Conservation (phyloP, 1,140 invertebrate genomes). For the Drosophila truncata region DNA sequence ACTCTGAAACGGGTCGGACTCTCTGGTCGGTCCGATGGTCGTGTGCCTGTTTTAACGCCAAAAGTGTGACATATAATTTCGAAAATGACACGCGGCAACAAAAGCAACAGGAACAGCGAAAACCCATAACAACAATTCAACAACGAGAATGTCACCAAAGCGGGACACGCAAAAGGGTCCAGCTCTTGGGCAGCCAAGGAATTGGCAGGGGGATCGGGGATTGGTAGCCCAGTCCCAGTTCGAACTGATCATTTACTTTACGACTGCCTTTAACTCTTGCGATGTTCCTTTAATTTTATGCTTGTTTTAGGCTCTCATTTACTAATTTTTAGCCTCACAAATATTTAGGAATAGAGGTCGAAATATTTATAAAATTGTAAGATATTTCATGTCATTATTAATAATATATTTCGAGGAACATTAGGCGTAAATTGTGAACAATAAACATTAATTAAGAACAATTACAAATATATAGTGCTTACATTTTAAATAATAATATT, state of each 20-base stretch:
- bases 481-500: no score
- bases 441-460: not conserved
- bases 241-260: constrained; percentile 73
- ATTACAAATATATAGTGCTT: not conserved
- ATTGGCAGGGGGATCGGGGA: not conserved
- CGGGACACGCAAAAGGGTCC: constrained; percentile 64
- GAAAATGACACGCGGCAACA: constrained; percentile 76
- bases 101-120: constrained; percentile 55
- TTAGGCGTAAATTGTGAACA: not conserved
- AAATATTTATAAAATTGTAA: not conserved
- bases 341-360: not conserved
- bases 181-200: constrained; percentile 7
- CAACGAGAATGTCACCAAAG: constrained; percentile 77
- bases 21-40: constrained; percentile 45
- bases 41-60: constrained; percentile 82
- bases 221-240: constrained; percentile 9
- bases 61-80: constrained; percentile 83
- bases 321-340: constrained; percentile 30
- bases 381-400: not conserved
- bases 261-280: constrained; percentile 51
- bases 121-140: constrained; percentile 76
- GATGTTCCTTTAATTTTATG: constrained; percentile 60
- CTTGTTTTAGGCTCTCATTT: constrained; percentile 63
- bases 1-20: constrained; percentile 74
- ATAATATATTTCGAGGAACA: not conserved